Evolutionary conservation across 2,888 invertebrate genomes (phyloP).

Genomic region (Dorcus parallelipipedus): DNA sequence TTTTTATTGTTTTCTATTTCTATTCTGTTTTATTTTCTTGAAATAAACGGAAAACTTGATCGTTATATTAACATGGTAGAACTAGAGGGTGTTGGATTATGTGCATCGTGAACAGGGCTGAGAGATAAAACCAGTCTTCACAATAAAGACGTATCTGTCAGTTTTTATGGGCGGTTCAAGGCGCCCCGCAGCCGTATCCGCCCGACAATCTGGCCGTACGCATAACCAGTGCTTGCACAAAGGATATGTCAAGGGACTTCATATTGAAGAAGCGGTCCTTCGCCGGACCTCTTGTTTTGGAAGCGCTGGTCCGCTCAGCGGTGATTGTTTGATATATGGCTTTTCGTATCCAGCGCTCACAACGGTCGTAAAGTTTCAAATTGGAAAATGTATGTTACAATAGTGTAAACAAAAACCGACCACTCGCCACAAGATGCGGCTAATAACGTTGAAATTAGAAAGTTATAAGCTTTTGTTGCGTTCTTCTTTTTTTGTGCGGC

Average conservation of each 20-base stretch:
- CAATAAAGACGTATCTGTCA: slow-evolving; percentile 50
- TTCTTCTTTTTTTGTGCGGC: not conserved
- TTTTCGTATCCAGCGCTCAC: slow-evolving; percentile 23
- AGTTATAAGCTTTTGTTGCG: not conserved
- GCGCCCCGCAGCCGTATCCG: slow-evolving; percentile 39
- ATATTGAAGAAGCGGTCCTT: not conserved
- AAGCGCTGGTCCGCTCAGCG: slow-evolving; percentile 24
- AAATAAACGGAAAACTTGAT: not conserved
- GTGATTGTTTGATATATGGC: slow-evolving; percentile 35
- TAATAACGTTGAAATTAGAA: not conserved
- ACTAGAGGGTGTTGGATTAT: slow-evolving; percentile 18
- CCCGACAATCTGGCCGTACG: slow-evolving; percentile 33
- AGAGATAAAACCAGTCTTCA: slow-evolving; percentile 38
- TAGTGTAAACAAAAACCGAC: slow-evolving; percentile 25
- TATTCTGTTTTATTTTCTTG: not conserved
- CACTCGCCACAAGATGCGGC: not conserved
- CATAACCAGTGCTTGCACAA: slow-evolving; percentile 18
- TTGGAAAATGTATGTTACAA: slow-evolving; percentile 24
- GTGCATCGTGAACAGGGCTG: slow-evolving; percentile 22
- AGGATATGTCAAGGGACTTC: not conserved
- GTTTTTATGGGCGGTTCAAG: slow-evolving; percentile 44
- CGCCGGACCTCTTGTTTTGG: slow-evolving; percentile 3
- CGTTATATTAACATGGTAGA: slow-evolving; percentile 10
- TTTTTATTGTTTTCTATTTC: not conserved
- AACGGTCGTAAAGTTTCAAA: slow-evolving; percentile 30